A percentile compares a stretch with the other conserved stretches of the same genome.
Conservation (phyloP, 2,797 vertebrate species). For the Delichon dasypus region DNA sequence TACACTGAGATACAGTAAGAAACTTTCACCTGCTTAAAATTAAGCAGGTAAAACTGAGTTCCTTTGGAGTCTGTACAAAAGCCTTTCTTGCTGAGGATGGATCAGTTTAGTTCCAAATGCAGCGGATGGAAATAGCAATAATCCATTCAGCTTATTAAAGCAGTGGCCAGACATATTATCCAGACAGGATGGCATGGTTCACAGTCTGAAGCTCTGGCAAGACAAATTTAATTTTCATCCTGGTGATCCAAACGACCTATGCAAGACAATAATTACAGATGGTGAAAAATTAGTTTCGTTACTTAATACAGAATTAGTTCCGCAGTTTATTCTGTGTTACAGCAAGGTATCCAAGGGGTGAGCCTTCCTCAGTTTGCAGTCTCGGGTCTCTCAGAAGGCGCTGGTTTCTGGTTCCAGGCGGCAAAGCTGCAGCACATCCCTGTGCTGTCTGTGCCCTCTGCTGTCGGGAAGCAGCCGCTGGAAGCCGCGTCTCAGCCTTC, state of each 20-base stretch:
- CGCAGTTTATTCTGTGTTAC: background rate
- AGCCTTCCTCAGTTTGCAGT: background rate
- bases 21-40: background rate
- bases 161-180: background rate
- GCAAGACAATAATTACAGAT: background rate
- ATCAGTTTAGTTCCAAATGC: background rate
- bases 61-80: background rate
- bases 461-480: background rate
- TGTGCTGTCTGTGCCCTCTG: slow-evolving; percentile 34
- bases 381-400: too few species aligned
- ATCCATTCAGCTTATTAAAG: background rate
- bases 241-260: background rate
- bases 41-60: background rate
- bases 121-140: background rate
- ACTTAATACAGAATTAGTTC: background rate
- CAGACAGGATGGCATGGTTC: background rate
- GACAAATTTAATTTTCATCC: background rate
- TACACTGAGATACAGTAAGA: background rate
- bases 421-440: background rate
- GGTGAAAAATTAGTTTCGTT: background rate
- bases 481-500: background rate
- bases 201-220: background rate
- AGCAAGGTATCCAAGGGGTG: background rate
- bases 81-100: background rate
- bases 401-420: accelerated